Evolutionary conservation across 2,888 invertebrate species (phyloP).

Genomic region (Melipona bicolor): DNA sequence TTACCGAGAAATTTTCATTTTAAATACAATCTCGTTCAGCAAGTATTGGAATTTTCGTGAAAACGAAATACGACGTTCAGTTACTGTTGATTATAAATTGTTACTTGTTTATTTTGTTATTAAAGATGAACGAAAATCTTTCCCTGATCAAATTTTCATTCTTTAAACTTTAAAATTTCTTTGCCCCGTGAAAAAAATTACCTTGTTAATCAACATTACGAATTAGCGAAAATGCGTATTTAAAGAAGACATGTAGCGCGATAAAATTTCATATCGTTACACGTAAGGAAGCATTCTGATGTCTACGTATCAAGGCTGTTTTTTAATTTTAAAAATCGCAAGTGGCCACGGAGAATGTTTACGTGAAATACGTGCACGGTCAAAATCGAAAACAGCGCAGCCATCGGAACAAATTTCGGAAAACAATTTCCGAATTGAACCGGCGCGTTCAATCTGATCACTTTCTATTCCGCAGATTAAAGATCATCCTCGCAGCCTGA

Average conservation of each 20-base stretch:
- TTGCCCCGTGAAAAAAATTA: too few species aligned
- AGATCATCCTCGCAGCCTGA: constrained; percentile 27
- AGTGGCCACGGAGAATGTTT: background rate
- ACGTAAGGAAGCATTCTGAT: background rate
- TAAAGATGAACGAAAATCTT: too few species aligned
- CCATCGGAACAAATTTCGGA: constrained; percentile 25
- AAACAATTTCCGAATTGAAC: constrained; percentile 45
- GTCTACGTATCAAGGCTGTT: background rate
- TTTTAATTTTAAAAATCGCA: background rate
- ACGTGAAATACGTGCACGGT: background rate
- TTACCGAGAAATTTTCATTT: background rate
- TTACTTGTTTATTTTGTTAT: too few species aligned
- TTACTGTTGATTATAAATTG: too few species aligned
- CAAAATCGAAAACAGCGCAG: constrained; percentile 5
- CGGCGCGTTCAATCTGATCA: constrained; percentile 27
- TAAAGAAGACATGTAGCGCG: too few species aligned
- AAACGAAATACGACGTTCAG: too few species aligned
- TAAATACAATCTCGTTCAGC: background rate
- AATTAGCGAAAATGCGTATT: too few species aligned
- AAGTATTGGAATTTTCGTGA: too few species aligned
- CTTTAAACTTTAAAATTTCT: too few species aligned
- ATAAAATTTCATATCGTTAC: background rate
- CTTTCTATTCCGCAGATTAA: constrained; percentile 34
- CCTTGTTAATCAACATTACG: too few species aligned
- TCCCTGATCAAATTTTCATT: too few species aligned